A percentile compares a stretch with the other conserved stretches of the same genome.
These are phyloP conservation scores for Perizoma affinitatum DNA, from an alignment of 2,888 invertebrate genomes.

Conservation along the genomic window DNA sequence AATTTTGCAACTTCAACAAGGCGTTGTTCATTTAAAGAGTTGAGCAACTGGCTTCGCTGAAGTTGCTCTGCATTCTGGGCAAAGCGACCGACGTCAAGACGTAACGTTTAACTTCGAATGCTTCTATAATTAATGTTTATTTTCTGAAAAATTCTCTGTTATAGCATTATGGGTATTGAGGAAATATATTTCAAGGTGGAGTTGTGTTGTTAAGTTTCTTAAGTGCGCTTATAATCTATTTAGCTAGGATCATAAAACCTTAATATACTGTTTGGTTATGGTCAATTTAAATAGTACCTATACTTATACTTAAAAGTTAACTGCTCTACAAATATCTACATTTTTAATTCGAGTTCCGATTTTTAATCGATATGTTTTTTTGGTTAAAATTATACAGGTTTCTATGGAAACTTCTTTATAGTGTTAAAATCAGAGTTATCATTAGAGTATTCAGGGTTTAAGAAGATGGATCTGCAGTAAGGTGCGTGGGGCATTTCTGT, in stretches of 20 bases:
- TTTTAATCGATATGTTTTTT: too few relatives aligned
- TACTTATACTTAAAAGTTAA: too few relatives aligned
- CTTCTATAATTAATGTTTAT: conserved; percentile 45
- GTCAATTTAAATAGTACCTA: too few relatives aligned
- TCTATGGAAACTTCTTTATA: too few relatives aligned
- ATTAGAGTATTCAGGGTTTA: too few relatives aligned
- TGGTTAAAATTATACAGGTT: too few relatives aligned
- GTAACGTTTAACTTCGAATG: conserved; percentile 53
- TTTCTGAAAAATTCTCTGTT: conserved; percentile 42
- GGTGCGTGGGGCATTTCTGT: too few relatives aligned
- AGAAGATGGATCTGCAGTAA: too few relatives aligned
- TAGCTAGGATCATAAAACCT: neutral
- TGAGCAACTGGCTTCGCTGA: conserved; percentile 51
- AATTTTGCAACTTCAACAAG: conserved; percentile 55
- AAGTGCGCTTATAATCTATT: neutral
- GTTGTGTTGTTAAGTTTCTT: conserved; percentile 5
- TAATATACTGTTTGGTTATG: too few relatives aligned
- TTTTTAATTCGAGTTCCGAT: too few relatives aligned
- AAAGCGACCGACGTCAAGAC: conserved; percentile 36
- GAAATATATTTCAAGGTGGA: conserved; percentile 13
- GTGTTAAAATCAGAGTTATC: too few relatives aligned
- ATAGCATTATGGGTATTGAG: conserved; percentile 6
- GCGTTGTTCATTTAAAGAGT: conserved; percentile 65
- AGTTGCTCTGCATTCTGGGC: conserved; percentile 50
- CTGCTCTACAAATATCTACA: too few relatives aligned